Base-by-base conservation (phyloP, 2,797 vertebrate genomes). In the Etheostoma perlongum region DNA sequence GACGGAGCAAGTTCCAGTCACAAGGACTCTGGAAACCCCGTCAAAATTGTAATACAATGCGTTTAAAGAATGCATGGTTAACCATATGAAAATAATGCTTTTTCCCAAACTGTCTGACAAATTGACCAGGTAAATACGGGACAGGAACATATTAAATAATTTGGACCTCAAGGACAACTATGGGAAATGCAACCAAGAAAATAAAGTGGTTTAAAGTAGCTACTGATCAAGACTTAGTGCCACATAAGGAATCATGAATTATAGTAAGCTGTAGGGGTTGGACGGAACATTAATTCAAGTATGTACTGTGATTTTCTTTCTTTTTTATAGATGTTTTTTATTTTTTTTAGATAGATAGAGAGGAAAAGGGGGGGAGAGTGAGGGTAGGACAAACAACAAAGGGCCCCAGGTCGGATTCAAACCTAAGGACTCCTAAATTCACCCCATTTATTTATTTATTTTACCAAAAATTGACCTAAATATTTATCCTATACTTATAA, bases 11-110 rank as follows among this genome's bases (percentile, higher is more conserved):
- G 23, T 61, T 80, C 4, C 27, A 78, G 23, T 69, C n/a, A 21
- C 53, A 74, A 76, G 23, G 79, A 64, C 67, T 65, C 30, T 15
- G 36, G 33, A 72, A 48, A 54, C 16, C 9, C 21, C 47, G 5
- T 67, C 12, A 40, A 79, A 65, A 63, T 75, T 57, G 25, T 68
- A 61, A 78, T 65, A 52, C 30, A 78, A 61, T 12, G 23, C 12
- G 47, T 67, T 76, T 60, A 67, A 77, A 72, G 78, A 78, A 72
- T 72, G 78, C 79, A 75, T 65, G 72, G 62, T 54, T 59, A 76
- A 61, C 52, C 61, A 82, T 36, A 23, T 65, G 64, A 72, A 81
- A 33, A 69, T 42, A 18, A 30, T 6, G 46, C 21, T 59, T 63
- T 49, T 73, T 51, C 21, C 4, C 6, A 5, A 42, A 51, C 25